phyloP scores from a whole-genome alignment of 2,888 invertebrate species.

The Pachycephus smyrnensis region DNA sequence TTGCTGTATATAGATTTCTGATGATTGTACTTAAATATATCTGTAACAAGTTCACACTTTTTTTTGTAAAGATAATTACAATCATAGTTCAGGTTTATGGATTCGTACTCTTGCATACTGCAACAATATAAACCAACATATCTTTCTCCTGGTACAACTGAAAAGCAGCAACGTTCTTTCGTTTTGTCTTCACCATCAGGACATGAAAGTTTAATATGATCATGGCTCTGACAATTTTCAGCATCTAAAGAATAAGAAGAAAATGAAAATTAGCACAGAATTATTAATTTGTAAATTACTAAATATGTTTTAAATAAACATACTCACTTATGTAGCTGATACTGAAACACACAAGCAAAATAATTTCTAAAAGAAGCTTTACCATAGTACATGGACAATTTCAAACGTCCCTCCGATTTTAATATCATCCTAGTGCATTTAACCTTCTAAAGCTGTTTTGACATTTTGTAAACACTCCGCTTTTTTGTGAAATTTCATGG shows the following conservation, averaged over 20 bases:
- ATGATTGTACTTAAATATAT: neutral
- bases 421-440: neutral
- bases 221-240: neutral
- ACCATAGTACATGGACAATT: neutral
- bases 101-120: slow-evolving; percentile 5
- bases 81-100: neutral
- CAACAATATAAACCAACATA: neutral
- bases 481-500: neutral
- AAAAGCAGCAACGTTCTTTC: neutral
- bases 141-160: neutral
- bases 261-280: neutral
- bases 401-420: slow-evolving; percentile 2
- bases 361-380: neutral
- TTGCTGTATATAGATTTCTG: neutral
- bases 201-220: neutral
- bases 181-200: neutral
- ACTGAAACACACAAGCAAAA: neutral
- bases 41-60: too few species aligned
- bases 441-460: neutral
- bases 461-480: neutral
- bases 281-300: neutral
- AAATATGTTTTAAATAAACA: neutral
- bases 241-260: neutral
- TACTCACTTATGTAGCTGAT: neutral
- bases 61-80: neutral